A percentile compares a stretch with the other conserved stretches of the same genome.
Conservation (phyloP, 2,113 vertebrate species). For the Saguinus imperator region DNA sequence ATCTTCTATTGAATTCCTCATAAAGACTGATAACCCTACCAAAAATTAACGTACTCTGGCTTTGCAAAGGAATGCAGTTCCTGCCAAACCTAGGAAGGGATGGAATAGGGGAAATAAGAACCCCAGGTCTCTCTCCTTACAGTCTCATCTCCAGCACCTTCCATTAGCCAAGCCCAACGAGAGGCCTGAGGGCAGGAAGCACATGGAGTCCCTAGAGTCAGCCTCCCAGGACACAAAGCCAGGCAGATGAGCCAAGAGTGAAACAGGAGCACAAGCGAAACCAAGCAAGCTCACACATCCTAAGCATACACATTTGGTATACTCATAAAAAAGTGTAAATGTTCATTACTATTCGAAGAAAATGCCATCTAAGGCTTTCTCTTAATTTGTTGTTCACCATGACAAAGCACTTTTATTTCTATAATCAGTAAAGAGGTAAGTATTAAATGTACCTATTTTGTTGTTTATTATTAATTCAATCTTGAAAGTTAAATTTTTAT, state of each 20-base stretch:
- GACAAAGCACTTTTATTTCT: not conserved
- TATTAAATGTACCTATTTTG: not conserved
- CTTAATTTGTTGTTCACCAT: not conserved
- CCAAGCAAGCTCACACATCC: not conserved
- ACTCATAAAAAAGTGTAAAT: not conserved
- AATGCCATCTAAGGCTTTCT: not conserved
- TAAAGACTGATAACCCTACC: not conserved
- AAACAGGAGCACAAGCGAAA: not conserved
- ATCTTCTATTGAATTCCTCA: not conserved
- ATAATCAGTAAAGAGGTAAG: not conserved
- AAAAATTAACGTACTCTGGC: not conserved
- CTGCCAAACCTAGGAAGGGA: not conserved
- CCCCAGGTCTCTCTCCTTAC: rapidly evolving
- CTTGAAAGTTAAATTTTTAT: not conserved
- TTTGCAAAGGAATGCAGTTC: not conserved
- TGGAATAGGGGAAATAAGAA: not conserved
- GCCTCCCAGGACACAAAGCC: too few relatives aligned
- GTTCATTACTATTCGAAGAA: not conserved
- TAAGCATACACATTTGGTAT: not conserved
- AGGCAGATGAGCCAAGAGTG: not conserved
- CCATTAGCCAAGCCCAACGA: not conserved
- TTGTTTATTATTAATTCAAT: not conserved
- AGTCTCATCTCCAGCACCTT: not conserved
- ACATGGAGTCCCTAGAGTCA: not conserved
- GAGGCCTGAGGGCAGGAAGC: too few relatives aligned